Percentiles rank a stretch among this genome's conserved stretches.
phyloP scores from a whole-genome alignment of 2,797 vertebrate genomes.

The Meda fulgida region DNA sequence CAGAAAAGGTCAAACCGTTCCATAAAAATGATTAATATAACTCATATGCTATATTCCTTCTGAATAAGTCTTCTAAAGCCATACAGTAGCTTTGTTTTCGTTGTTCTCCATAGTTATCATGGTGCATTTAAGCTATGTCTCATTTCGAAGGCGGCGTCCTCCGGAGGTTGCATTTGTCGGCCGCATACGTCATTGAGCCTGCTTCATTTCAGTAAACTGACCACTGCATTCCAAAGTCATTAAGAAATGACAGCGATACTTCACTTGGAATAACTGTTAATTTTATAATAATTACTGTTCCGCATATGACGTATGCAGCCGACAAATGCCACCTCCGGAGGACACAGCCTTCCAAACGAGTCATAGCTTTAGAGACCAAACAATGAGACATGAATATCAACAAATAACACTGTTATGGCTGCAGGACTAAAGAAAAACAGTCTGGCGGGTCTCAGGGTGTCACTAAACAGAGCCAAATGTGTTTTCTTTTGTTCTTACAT shows the following conservation, averaged over 20 bases:
- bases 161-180: neutral
- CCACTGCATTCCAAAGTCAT: neutral
- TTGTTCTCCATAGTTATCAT: too few relatives aligned
- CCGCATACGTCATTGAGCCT: neutral
- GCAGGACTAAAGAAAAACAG: neutral
- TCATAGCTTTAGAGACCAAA: conserved; percentile 3
- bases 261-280: neutral
- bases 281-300: neutral
- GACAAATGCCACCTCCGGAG: too few relatives aligned
- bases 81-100: too few relatives aligned
- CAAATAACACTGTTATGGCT: conserved; percentile 5
- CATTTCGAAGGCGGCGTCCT: neutral
- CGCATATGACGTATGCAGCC: neutral
- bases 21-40: neutral
- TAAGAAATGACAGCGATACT: neutral
- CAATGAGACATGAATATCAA: conserved; percentile 1
- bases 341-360: neutral
- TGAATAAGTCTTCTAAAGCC: neutral
- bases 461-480: conserved; percentile 7
- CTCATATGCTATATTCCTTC: too few relatives aligned
- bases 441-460: neutral
- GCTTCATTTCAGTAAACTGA: neutral
- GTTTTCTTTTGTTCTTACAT: conserved; percentile 45
- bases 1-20: neutral
- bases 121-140: neutral